Percentiles rank a stretch among this genome's conserved stretches.
Evolutionary conservation across 2,797 vertebrate species (phyloP).

Genomic region (Varecia variegata): DNA sequence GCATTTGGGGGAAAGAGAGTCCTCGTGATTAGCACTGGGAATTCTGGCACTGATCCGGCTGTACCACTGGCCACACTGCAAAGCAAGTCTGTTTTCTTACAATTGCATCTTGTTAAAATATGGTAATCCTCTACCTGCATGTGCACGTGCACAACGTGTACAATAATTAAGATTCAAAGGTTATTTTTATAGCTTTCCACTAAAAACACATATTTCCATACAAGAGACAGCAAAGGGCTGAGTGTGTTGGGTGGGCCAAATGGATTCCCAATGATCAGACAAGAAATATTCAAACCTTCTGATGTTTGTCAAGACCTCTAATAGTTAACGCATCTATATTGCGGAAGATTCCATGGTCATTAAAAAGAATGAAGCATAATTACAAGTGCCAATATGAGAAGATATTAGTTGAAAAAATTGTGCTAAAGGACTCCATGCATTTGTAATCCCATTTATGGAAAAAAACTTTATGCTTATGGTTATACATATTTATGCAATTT

Average conservation of each 20-base stretch:
- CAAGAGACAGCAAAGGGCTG: not conserved
- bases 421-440: not conserved
- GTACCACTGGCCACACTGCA: conserved; percentile 87
- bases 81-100: conserved; percentile 80
- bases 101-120: not conserved
- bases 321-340: not conserved
- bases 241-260: not conserved
- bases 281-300: not conserved
- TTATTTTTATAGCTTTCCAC: not conserved
- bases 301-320: not conserved
- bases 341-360: not conserved
- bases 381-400: not conserved
- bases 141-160: not conserved
- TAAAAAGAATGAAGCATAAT: not conserved
- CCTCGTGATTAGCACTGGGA: conserved; percentile 89
- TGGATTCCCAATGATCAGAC: not conserved
- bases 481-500: not conserved
- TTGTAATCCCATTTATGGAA: not conserved
- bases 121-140: not conserved
- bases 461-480: not conserved
- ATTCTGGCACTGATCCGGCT: conserved; percentile 88
- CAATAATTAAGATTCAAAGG: not conserved
- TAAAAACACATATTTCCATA: not conserved
- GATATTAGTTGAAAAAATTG: not conserved
- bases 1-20: conserved; percentile 85